Conservation (phyloP, 2,113 vertebrate genomes). For the Tetrao urogallus region DNA sequence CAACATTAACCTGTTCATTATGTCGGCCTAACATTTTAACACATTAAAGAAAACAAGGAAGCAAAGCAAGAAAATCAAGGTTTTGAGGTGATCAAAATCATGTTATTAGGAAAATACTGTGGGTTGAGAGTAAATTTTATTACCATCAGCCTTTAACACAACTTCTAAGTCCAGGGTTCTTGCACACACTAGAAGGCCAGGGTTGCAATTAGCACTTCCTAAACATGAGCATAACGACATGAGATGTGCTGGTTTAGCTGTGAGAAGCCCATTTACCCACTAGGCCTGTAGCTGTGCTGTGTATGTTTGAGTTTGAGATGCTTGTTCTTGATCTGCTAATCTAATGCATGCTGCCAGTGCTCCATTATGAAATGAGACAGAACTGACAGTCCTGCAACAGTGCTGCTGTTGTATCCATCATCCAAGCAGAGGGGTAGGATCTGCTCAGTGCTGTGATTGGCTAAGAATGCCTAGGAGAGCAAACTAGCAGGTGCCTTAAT, state of each 20-base stretch:
- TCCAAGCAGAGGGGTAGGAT: not conserved
- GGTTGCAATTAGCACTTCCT: not conserved
- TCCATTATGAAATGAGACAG: not conserved
- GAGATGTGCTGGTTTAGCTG: not conserved
- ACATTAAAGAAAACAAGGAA: not conserved
- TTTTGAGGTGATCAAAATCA: not conserved
- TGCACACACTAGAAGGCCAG: not conserved
- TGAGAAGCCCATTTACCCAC: not conserved
- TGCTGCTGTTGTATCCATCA: too few relatives aligned
- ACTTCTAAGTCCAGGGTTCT: not conserved
- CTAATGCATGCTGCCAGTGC: rapidly evolving
- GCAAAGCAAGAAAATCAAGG: not conserved
- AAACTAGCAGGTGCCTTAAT: not conserved
- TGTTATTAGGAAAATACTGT: not conserved
- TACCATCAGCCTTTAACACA: not conserved
- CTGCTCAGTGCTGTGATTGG: not conserved
- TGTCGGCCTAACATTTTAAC: too few relatives aligned
- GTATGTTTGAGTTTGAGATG: not conserved
- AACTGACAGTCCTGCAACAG: not conserved
- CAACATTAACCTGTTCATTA: rapidly evolving
- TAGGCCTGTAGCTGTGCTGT: not conserved
- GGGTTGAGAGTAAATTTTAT: not conserved
- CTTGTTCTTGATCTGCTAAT: not conserved
- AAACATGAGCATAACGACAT: not conserved
- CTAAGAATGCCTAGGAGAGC: too few relatives aligned